phyloP scores from a whole-genome alignment of 2,797 vertebrate genomes.

The Bryconaethiops microstoma region DNA sequence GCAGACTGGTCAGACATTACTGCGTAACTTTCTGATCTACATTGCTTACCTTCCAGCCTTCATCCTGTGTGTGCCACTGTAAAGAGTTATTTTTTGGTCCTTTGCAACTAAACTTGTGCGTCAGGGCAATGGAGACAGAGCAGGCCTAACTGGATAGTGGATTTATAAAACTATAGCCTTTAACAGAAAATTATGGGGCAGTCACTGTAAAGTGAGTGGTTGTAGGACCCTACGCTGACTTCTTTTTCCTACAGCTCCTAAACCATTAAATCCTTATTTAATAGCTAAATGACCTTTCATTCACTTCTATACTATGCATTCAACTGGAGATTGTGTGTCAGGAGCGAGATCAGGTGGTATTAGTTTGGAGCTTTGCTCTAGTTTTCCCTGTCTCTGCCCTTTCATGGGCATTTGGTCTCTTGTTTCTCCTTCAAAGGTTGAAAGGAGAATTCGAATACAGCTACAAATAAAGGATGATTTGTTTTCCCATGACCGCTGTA shows the following conservation, averaged over 20 bases:
- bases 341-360: not conserved
- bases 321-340: constrained; percentile 3
- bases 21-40: too few relatives aligned
- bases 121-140: not conserved
- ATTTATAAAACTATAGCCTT: not conserved
- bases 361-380: not conserved
- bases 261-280: not conserved
- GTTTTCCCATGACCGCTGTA: not conserved
- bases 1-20: not conserved
- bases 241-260: not conserved
- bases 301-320: not conserved
- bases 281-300: not conserved
- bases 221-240: not conserved
- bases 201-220: not conserved
- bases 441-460: not conserved
- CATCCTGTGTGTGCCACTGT: not conserved
- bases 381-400: not conserved
- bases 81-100: too few relatives aligned
- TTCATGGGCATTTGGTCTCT: too few relatives aligned
- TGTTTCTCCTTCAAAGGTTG: too few relatives aligned
- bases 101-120: not conserved
- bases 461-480: constrained; percentile 5
- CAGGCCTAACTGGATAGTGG: not conserved
- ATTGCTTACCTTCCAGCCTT: too few relatives aligned
- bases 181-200: not conserved